Conservation (phyloP, 2,113 vertebrate genomes). For the Galbula dea region DNA sequence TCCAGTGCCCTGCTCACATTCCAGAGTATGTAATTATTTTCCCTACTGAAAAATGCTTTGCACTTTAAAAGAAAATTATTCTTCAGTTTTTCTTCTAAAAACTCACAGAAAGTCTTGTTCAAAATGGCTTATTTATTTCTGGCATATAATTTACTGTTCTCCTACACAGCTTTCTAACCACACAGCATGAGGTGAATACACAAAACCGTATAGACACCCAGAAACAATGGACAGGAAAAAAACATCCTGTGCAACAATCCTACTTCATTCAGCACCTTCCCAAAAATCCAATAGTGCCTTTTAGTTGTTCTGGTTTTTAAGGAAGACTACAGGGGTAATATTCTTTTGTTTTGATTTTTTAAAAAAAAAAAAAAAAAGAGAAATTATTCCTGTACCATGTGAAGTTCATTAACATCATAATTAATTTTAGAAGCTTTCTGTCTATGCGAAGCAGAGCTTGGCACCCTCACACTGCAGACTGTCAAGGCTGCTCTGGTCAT, state of each 20-base stretch:
- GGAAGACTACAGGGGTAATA: neutral
- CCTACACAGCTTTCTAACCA: neutral
- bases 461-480: neutral
- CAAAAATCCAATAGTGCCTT: neutral
- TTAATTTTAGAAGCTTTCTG: neutral
- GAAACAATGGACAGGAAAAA: neutral
- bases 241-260: neutral
- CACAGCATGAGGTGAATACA: neutral
- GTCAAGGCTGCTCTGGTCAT: neutral
- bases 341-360: neutral
- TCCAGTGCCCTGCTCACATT: conserved; percentile 23
- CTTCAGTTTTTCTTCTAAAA: neutral
- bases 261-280: neutral
- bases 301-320: neutral
- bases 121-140: neutral
- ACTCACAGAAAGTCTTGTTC: neutral
- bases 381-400: neutral
- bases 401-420: neutral
- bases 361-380: neutral
- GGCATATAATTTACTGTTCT: neutral
- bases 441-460: neutral
- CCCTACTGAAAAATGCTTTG: conserved; percentile 38
- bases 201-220: neutral
- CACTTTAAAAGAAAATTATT: conserved; percentile 29
- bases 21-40: conserved; percentile 37